Conservation (phyloP, 2,797 vertebrate species). For the Sciaenops ocellatus region DNA sequence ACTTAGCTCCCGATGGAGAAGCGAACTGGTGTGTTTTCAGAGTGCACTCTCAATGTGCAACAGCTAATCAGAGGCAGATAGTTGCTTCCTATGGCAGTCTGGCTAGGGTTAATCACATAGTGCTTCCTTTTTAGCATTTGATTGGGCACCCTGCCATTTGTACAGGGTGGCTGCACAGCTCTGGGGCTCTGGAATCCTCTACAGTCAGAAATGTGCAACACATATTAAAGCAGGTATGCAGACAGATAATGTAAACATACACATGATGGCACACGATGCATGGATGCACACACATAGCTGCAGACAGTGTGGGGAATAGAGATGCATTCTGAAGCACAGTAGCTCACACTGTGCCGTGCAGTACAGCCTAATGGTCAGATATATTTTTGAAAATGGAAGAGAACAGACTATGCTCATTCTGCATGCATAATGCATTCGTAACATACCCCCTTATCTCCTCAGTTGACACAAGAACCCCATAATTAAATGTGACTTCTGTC, state of each 20-base stretch:
- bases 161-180: slow-evolving; percentile 54
- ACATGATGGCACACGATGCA: slow-evolving; percentile 36
- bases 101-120: slow-evolving; percentile 64
- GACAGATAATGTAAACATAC: slow-evolving; percentile 64
- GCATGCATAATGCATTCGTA: slow-evolving; percentile 59
- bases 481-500: slow-evolving; percentile 82
- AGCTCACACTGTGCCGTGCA: not conserved
- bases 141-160: slow-evolving; percentile 58
- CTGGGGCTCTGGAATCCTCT: slow-evolving; percentile 33
- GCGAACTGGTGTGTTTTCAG: slow-evolving; percentile 48
- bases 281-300: slow-evolving; percentile 26
- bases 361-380: slow-evolving; percentile 25
- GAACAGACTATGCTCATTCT: slow-evolving; percentile 46
- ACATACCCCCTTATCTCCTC: slow-evolving; percentile 59
- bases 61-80: slow-evolving; percentile 54
- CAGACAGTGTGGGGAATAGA: slow-evolving; percentile 29
- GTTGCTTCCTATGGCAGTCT: slow-evolving; percentile 47
- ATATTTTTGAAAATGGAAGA: slow-evolving; percentile 21
- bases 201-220: slow-evolving; percentile 34
- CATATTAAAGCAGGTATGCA: slow-evolving; percentile 63
- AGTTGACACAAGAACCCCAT: slow-evolving; percentile 67
- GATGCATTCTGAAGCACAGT: slow-evolving; percentile 11
- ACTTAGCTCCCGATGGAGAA: slow-evolving; percentile 35
- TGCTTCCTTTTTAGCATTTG: slow-evolving; percentile 49
- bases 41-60: slow-evolving; percentile 36